Base-by-base conservation (phyloP, 2,888 invertebrate species). In the Ryuthela nishihirai region DNA sequence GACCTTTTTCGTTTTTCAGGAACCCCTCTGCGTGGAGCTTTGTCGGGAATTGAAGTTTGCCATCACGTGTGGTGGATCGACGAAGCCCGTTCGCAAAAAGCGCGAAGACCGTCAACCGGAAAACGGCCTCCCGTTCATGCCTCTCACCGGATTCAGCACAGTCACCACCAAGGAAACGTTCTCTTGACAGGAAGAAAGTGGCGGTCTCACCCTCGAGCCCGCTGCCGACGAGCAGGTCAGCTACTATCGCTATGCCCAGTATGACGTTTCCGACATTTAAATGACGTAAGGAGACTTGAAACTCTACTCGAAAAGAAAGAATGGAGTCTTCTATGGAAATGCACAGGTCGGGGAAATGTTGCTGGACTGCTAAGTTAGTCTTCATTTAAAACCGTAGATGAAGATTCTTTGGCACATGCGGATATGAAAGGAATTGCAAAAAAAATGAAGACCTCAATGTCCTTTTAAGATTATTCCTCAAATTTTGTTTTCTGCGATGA, bases 21-120 rank as follows among this genome's bases (percentile, higher is more conserved):
- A 68, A 34, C 65, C 68, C 25, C 52, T 68, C 24, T 67, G 64
- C 32, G 60, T 67, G 6, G 65, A 67, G 50, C 54, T 68, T 41
- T 59, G 66, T 36, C 60, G 67, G 17, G 68, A 68, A 46, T 59
- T 68, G 25, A 65, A 67, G 21, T 62, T 67, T 25, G 67, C 67
- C 15, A 61, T 67, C 26, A 62, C 62, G 44, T 65, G 65, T 39
- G 64, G 64, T 17, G 67, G 67, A 4, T 64, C 63, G 17, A 65
- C 66, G 6, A 54, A 67, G 39, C 67, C 67, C n/a, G 47, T 67
- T 2, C 38, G 39, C 4, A 55, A 56, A 10, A 61, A 61, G 18
- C 38, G 48, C 10, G 54, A 54, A 7, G 47, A 58, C 17, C 24
- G 53, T 6, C 49, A 50, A 40, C 46, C 54, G 7, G 64, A 62